A percentile compares a stretch with the other conserved stretches of the same genome.
Evolutionary conservation across 2,797 vertebrate species (phyloP).

Genomic region (Ptychadena robeensis): DNA sequence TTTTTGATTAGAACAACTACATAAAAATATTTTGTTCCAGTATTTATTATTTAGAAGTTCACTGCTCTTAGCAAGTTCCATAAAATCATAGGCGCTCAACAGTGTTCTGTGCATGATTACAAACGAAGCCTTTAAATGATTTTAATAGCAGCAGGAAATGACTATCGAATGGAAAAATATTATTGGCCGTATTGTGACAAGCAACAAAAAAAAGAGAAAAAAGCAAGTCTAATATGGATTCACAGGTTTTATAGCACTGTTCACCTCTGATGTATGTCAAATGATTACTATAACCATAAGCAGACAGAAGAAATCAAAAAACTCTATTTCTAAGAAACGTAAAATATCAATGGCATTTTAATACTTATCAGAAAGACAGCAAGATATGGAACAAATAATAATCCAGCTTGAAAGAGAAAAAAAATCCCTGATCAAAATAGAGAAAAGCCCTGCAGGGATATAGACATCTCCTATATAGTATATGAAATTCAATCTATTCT

Average conservation of each 20-base stretch:
- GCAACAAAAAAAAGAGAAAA: conserved; percentile 3
- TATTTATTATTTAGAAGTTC: conserved; percentile 6
- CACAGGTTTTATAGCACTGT: conserved; percentile 5
- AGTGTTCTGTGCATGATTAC: background rate
- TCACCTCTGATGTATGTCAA: conserved; percentile 17
- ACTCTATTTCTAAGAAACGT: conserved; percentile 25
- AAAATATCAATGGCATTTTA: conserved; percentile 39
- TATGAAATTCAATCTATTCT: conserved; percentile 22
- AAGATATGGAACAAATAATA: conserved; percentile 34
- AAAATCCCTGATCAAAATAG: conserved; percentile 31
- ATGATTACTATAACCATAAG: conserved; percentile 31
- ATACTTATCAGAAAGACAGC: conserved; percentile 20
- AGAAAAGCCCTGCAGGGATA: conserved; percentile 21
- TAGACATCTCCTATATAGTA: conserved; percentile 1
- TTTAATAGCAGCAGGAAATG: background rate
- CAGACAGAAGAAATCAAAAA: conserved; percentile 31
- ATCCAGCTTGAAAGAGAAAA: conserved; percentile 21
- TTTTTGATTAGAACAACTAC: too few species aligned
- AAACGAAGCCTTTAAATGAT: conserved; percentile 6
- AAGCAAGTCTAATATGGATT: background rate
- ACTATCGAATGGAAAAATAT: conserved; percentile 2
- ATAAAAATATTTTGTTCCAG: background rate
- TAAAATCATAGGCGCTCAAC: background rate
- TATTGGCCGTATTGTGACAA: background rate
- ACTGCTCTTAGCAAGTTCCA: background rate